These are phyloP conservation scores for Ceyx cyanopectus DNA, from an alignment of 2,113 vertebrate genomes.

Conservation along the genomic window DNA sequence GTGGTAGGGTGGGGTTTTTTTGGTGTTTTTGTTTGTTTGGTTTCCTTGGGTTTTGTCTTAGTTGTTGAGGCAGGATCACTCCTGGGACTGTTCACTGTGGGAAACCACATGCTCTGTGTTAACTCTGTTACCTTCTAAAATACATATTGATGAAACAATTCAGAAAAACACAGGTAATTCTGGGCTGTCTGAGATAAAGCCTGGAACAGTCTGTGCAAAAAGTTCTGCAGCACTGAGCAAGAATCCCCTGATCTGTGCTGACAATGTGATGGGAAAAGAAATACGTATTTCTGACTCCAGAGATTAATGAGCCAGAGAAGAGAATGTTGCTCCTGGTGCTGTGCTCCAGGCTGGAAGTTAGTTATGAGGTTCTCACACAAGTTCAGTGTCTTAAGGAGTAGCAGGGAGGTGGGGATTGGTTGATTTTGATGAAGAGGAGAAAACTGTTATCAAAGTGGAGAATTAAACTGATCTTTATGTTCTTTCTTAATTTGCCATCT, in stretches of 20 bases:
- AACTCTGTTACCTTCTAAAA: neutral
- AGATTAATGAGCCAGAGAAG: neutral
- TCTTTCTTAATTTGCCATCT: neutral
- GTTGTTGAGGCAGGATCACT: neutral
- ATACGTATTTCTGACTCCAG: neutral
- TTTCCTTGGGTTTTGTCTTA: neutral
- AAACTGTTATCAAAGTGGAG: neutral
- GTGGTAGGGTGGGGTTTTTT: too few relatives aligned
- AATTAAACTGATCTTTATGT: neutral
- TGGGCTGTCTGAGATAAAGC: neutral
- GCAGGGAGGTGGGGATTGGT: neutral
- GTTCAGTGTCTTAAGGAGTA: neutral
- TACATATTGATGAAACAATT: neutral
- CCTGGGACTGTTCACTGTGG: neutral
- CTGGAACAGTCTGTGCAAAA: neutral
- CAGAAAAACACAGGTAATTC: neutral
- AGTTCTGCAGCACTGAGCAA: neutral
- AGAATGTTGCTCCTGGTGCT: neutral
- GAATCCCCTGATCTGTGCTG: neutral
- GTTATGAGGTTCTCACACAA: rapidly evolving
- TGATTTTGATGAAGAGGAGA: neutral
- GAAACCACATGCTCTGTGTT: neutral
- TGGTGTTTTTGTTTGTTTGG: neutral
- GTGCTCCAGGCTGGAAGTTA: neutral
- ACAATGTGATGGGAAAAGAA: neutral